Evolutionary conservation across 2,113 vertebrate genomes (phyloP).

Genomic region (Pomatostomus ruficeps): DNA sequence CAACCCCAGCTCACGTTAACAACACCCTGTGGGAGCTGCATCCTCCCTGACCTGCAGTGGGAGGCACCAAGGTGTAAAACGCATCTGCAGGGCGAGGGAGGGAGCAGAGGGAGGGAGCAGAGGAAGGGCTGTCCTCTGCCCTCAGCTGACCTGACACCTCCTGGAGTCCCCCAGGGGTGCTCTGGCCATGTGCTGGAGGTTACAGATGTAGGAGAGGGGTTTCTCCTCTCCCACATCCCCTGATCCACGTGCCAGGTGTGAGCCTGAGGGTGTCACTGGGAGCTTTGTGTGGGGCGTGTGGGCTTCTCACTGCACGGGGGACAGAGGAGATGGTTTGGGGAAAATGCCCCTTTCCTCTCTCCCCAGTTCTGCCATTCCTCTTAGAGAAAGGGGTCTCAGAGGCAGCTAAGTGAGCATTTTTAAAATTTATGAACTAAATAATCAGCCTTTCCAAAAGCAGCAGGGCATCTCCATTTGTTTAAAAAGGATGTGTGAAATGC

Average conservation of each 20-base stretch:
- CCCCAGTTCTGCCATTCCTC: background rate
- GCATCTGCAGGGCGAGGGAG: too few relatives aligned
- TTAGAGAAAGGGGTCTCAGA: background rate
- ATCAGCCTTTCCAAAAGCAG: background rate
- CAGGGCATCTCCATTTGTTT: background rate
- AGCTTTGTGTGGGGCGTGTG: background rate
- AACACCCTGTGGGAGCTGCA: background rate
- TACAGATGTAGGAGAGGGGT: accelerated
- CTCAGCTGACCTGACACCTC: background rate
- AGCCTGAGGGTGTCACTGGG: background rate
- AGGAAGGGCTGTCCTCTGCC: background rate
- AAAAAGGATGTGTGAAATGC: background rate
- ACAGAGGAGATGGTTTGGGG: background rate
- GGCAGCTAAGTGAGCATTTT: background rate
- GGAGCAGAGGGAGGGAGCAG: background rate
- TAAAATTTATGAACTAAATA: background rate
- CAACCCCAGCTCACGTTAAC: background rate
- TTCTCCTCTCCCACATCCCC: background rate
- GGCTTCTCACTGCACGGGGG: background rate
- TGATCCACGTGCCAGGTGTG: background rate
- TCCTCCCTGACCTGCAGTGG: slow-evolving; percentile 15
- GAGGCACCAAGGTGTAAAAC: background rate
- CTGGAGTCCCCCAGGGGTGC: background rate
- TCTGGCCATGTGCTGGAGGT: background rate
- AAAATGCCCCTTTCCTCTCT: background rate